Evolutionary conservation across 1,140 invertebrate species (phyloP).

Genomic region (Phenacoccus solenopsis): DNA sequence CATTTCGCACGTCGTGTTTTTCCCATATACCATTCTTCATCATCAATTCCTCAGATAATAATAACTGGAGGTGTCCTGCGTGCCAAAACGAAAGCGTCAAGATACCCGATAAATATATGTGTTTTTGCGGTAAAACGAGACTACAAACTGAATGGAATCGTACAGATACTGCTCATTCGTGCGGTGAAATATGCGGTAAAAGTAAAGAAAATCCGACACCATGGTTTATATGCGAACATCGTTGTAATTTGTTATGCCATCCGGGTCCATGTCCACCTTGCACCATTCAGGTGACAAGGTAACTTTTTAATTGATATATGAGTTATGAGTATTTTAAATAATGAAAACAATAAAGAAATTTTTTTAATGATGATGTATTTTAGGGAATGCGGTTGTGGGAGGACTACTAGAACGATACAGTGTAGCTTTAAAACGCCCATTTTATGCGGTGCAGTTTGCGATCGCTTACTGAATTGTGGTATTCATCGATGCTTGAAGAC

Average conservation of each 20-base stretch:
- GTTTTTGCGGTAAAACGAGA: conserved; percentile 64
- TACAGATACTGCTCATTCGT: conserved; percentile 69
- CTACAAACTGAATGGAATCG: conserved; percentile 37
- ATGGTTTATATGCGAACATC: conserved; percentile 51
- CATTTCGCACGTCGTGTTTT: not conserved
- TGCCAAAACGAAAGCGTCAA: conserved; percentile 60
- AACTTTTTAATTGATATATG: conserved; percentile 5
- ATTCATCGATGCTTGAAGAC: conserved; percentile 41
- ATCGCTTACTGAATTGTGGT: conserved; percentile 55
- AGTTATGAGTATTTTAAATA: conserved; percentile 7
- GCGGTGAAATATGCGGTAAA: conserved; percentile 70
- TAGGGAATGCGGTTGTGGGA: conserved; percentile 58
- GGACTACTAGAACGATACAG: conserved; percentile 48
- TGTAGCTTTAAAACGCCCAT: conserved; percentile 54
- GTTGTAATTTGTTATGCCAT: conserved; percentile 79
- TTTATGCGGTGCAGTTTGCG: conserved; percentile 57
- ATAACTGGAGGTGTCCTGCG: conserved; percentile 80
- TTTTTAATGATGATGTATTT: not conserved
- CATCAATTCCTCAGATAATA: conserved; percentile 18
- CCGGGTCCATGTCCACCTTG: conserved; percentile 70
- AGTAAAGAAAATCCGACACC: conserved; percentile 35
- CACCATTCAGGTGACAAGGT: conserved; percentile 38
- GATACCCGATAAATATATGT: conserved; percentile 59
- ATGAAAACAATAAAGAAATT: not conserved
- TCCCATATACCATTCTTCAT: not conserved